These are phyloP conservation scores for Chrysochloris asiatica DNA, from an alignment of 2,113 vertebrate genomes.

Conservation along the genomic window DNA sequence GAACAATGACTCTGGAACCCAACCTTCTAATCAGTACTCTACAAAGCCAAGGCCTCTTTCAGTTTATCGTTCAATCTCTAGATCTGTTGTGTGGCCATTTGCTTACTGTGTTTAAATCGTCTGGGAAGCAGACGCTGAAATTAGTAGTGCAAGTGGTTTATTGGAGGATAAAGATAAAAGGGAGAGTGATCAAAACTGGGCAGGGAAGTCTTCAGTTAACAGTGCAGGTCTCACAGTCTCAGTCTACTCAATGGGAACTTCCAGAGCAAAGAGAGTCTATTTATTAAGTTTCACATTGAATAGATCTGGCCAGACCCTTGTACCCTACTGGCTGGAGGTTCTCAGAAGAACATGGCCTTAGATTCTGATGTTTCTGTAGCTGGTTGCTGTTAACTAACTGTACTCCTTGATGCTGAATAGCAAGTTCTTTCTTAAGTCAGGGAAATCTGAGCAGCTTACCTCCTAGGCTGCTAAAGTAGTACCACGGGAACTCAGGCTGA, in stretches of 20 bases:
- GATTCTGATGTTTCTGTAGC: neutral
- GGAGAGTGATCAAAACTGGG: neutral
- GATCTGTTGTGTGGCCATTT: neutral
- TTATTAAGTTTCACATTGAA: neutral
- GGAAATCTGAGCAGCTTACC: neutral
- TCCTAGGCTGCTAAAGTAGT: neutral
- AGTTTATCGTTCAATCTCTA: neutral
- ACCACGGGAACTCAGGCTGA: neutral
- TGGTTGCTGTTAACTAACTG: neutral
- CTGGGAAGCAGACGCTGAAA: neutral
- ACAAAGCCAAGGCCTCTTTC: neutral
- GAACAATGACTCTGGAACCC: neutral
- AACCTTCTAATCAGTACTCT: neutral
- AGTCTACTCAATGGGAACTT: rapidly evolving
- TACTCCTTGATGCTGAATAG: neutral
- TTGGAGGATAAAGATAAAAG: neutral
- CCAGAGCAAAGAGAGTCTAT: neutral
- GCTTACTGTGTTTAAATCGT: neutral
- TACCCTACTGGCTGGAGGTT: neutral
- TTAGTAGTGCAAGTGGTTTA: neutral
- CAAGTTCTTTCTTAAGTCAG: neutral
- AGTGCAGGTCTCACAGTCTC: neutral
- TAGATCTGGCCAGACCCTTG: neutral
- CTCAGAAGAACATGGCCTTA: neutral
- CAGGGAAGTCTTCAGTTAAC: neutral